Base-by-base conservation (phyloP, 1,140 invertebrate species). In the Drosophila asahinai region DNA sequence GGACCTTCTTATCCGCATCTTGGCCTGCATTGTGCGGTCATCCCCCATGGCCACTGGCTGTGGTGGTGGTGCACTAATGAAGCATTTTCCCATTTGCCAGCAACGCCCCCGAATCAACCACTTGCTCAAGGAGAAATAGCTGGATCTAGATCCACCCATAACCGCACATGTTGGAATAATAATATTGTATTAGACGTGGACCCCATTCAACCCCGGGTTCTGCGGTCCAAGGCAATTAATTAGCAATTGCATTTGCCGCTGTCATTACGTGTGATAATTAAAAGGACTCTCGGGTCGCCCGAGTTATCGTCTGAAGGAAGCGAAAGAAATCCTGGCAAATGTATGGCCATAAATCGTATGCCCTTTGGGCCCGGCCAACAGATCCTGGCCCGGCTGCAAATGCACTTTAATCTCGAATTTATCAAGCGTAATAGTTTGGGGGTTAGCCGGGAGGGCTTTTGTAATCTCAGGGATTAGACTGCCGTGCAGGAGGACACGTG, bases 351-450 rank as follows among this genome's bases (percentile, higher is more conserved):
- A 91, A 91, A 91, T 91, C 84, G 78, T 82, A 77, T 87, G 89
- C 58, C 77, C 77, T 66, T 81, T 65, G 55, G 57, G 64, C 74
- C 65, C 49, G 36, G 68, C 59, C 48, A 52, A 61, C 48, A 64
- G 59, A 59, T 59, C 54, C 59, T 40, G 51, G 78, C 82, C 80
- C 70, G 80, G 77, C 86, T 86, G 86, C 86, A 91, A 91, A 87
- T 91, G 87, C 87, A 91, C 83, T 91, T 91, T 91, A 91, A 91
- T 87, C 89, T 91, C 79, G 73, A 89, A 91, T 91, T 91, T 91
- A 91, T 91, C 89, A 91, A 89, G 81, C 82, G 86, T 90, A 89
- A 90, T 89, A 90, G 86, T 81, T 72, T 81, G 61, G 77, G 60
- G 73, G 66, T 70, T 62, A 66, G 63, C 60, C 49, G 61, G 63